A percentile compares a stretch with the other conserved stretches of the same genome.
Conservation (phyloP, 2,888 invertebrate species). For the Drosophila paracracens region DNA sequence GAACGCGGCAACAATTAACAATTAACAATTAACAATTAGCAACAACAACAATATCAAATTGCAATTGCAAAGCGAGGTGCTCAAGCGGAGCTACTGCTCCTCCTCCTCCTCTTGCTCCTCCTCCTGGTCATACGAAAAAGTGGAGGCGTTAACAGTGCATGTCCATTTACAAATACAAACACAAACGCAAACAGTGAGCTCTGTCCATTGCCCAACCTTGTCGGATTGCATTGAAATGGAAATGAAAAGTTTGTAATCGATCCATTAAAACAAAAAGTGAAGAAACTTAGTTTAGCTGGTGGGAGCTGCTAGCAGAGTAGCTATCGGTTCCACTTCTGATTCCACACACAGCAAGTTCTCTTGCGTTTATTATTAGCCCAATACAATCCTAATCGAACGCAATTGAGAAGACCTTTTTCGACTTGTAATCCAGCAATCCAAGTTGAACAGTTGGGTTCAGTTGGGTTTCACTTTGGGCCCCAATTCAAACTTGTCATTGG, state of each 20-base stretch:
- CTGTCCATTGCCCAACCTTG: conserved; percentile 42
- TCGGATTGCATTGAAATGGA: conserved; percentile 35
- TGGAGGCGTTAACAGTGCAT: conserved; percentile 69
- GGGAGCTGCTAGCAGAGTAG: neutral
- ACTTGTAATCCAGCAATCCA: too few species aligned
- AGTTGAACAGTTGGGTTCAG: too few species aligned
- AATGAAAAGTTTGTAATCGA: conserved; percentile 37
- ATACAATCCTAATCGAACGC: neutral
- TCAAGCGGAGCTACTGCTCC: conserved; percentile 28
- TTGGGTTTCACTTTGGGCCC: too few species aligned
- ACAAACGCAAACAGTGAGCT: neutral
- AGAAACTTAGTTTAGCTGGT: neutral
- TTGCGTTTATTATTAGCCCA: neutral
- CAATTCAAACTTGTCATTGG: too few species aligned
- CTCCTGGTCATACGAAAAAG: neutral
- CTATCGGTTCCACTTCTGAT: neutral
- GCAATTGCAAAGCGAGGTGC: conserved; percentile 2
- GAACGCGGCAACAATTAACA: conserved; percentile 6
- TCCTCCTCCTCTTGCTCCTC: too few species aligned
- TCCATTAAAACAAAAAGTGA: neutral
- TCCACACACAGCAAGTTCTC: neutral
- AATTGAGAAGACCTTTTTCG: neutral
- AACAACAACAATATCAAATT: neutral
- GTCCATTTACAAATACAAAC: conserved; percentile 62
- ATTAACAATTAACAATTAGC: neutral